Base-by-base conservation (phyloP, 2,113 vertebrate genomes). In the Lasiurus borealis region DNA sequence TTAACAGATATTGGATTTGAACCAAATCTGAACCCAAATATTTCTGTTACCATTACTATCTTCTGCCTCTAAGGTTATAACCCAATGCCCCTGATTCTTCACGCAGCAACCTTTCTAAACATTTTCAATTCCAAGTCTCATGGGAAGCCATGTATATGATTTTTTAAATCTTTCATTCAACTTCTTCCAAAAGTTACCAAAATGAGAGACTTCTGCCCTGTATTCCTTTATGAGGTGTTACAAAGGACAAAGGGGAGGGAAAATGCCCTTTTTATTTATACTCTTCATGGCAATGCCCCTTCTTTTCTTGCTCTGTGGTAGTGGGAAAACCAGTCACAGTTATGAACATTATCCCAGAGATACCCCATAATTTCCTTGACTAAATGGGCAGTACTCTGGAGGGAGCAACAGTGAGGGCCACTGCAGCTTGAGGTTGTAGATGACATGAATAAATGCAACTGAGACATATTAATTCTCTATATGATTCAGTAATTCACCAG, bases 91-190 rank as follows among this genome's bases (percentile, higher is more conserved):
- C 34, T 62, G 6, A 93, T 76, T 95, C 13, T 81, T 87, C 66
- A 81, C 12, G 1, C 57, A n/a, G 8, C 59, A 57, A 88, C 85
- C 72, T 94, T 85, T 73, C 62, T 52, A 92, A 95, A 50, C 31
- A 31, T 85, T 90, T 64, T 91, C 48, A 76, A 23, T 78, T 85
- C 77, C 29, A 90, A 95, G 48, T 78, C 46, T 95, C 85, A 93
- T 21, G 69, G 21, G 12, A 95, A 96, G 5, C 36, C 81, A 57
- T 85, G 12, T 52, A 29, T 76, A 48, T 77, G 8, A 81, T 84
- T 69, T 84, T 85, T 77, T 25, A 23, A 50, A 68, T 46, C 9
- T 82, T 93, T 89, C 44, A 59, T 93, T 73, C 16, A 85, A 14
- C 27, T 31, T 84, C 21, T 92, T 93, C 19, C 34, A 73, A 57